Evolutionary conservation across 2,888 invertebrate species (phyloP).

Genomic region (Apamea epomidion): DNA sequence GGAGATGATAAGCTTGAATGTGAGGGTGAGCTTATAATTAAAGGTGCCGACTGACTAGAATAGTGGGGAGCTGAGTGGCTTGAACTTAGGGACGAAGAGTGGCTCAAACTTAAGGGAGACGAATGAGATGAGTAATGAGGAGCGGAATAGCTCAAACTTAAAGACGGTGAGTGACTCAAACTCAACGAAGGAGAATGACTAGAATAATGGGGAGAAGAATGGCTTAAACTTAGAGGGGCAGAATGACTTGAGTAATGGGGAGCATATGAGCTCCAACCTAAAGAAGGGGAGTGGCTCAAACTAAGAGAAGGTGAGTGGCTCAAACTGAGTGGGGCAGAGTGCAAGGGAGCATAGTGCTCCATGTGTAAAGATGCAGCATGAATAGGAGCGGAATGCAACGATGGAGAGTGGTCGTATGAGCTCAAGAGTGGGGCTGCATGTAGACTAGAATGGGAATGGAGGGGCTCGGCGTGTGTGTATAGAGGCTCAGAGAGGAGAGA

Average conservation of each 20-base stretch:
- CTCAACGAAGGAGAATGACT: constrained; percentile 23
- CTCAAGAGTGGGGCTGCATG: constrained; percentile 20
- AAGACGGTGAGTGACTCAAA: constrained; percentile 30
- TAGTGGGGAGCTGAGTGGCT: constrained; percentile 10
- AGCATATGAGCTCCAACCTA: constrained; percentile 27
- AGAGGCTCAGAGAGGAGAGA: constrained; percentile 35
- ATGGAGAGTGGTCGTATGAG: background rate
- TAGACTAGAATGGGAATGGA: constrained; percentile 34
- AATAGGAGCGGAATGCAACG: constrained; percentile 38
- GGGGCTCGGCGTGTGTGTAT: constrained; percentile 46
- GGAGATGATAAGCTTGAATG: constrained; percentile 5
- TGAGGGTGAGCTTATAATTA: background rate
- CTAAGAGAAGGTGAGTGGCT: constrained; percentile 31
- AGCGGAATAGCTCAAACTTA: constrained; percentile 31
- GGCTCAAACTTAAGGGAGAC: constrained; percentile 33
- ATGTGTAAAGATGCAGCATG: constrained; percentile 24
- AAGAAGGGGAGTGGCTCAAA: constrained; percentile 23
- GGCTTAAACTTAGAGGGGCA: constrained; percentile 31
- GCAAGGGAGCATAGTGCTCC: constrained; percentile 14
- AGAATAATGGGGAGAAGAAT: constrained; percentile 1
- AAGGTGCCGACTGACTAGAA: background rate
- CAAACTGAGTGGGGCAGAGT: constrained; percentile 37
- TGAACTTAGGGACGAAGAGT: constrained; percentile 8
- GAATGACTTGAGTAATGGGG: constrained; percentile 22
- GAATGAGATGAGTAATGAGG: constrained; percentile 23